A percentile compares a stretch with the other conserved stretches of the same genome.
Evolutionary conservation across 2,797 vertebrate genomes (phyloP).

Genomic region (Okamejei kenojei): DNA sequence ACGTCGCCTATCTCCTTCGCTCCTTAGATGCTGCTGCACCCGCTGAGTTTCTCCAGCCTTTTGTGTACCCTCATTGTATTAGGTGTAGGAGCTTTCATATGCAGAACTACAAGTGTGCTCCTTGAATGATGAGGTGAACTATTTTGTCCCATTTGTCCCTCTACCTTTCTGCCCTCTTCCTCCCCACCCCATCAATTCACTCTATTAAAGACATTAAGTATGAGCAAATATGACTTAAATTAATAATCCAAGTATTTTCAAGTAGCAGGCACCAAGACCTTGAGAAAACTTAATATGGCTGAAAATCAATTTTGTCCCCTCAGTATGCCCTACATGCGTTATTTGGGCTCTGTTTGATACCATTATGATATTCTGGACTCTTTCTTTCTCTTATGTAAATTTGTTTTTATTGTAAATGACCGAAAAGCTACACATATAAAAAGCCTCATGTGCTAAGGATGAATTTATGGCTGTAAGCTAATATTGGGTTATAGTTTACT

Average conservation of each 20-base stretch:
- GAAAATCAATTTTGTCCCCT: neutral
- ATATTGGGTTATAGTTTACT: neutral
- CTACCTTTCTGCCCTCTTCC: neutral
- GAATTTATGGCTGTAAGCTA: constrained; percentile 21
- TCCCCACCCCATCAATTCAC: neutral
- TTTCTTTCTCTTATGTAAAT: neutral
- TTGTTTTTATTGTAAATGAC: neutral
- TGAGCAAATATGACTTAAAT: constrained; percentile 27
- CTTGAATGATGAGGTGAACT: constrained; percentile 12
- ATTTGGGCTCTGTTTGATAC: neutral
- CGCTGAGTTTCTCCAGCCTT: too few relatives aligned
- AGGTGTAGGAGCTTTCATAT: neutral
- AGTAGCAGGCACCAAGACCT: constrained; percentile 28
- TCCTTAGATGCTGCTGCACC: too few relatives aligned
- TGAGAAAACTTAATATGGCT: constrained; percentile 16
- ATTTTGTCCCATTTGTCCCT: neutral
- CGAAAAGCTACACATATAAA: neutral
- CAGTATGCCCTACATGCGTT: neutral
- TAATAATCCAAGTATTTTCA: constrained; percentile 22
- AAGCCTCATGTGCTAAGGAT: neutral
- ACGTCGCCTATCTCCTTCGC: too few relatives aligned
- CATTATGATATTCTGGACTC: neutral
- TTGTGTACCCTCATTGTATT: too few relatives aligned
- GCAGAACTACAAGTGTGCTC: neutral
- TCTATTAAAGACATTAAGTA: neutral